Evolutionary conservation across 2,888 invertebrate species (phyloP).

Genomic region (Parapristionchus giblindavisi): DNA sequence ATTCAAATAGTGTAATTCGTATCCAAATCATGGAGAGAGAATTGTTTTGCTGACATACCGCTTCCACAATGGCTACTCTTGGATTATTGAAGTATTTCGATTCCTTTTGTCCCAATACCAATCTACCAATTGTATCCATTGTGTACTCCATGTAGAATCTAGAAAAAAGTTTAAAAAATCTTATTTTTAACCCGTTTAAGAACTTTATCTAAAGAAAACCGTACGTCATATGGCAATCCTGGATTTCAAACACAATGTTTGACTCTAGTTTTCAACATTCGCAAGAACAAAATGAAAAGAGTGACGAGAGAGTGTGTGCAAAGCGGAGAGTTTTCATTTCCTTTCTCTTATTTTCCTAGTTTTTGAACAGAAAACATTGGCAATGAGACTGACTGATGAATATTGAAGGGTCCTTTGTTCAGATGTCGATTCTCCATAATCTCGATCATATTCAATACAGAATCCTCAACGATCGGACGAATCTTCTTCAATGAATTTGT

Average conservation of each 20-base stretch:
- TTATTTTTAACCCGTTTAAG: too few relatives aligned
- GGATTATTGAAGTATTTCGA: slow-evolving; percentile 21
- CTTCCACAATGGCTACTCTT: neutral
- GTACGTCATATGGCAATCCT: too few relatives aligned
- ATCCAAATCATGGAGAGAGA: too few relatives aligned
- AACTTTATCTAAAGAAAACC: too few relatives aligned
- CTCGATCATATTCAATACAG: slow-evolving; percentile 8
- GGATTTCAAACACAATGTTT: too few relatives aligned
- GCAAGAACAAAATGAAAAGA: neutral
- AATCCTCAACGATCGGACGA: slow-evolving; percentile 22
- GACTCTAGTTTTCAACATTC: too few relatives aligned
- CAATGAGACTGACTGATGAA: slow-evolving; percentile 19
- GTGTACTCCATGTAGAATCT: slow-evolving; percentile 38
- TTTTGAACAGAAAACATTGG: neutral
- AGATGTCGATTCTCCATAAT: slow-evolving; percentile 17
- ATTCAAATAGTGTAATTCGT: neutral
- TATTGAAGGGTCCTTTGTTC: neutral
- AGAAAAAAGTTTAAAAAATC: neutral
- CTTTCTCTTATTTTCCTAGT: neutral
- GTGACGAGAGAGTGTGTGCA: too few relatives aligned
- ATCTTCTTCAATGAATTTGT: slow-evolving; percentile 13
- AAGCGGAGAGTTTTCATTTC: neutral
- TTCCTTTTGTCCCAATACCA: slow-evolving; percentile 33
- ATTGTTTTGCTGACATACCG: neutral
- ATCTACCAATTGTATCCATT: slow-evolving; percentile 30